Percentiles rank a stretch among this genome's conserved stretches.
These are phyloP conservation scores for Crotalus viridis DNA, from an alignment of 2,113 vertebrate species.

Conservation along the genomic window DNA sequence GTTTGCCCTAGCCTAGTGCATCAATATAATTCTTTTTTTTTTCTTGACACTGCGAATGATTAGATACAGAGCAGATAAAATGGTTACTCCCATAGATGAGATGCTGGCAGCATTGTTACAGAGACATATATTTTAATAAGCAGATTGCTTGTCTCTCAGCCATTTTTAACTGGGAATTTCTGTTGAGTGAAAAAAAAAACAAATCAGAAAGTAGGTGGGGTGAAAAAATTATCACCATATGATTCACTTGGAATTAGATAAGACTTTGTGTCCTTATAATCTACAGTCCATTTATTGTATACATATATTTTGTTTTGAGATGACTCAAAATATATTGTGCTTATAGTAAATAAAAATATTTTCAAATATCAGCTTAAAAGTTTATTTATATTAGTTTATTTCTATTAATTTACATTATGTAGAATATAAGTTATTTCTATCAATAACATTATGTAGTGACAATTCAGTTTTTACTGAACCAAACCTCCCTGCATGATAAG, in stretches of 20 bases:
- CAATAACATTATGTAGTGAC: background rate
- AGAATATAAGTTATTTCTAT: background rate
- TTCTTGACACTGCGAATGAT: background rate
- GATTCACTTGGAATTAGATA: background rate
- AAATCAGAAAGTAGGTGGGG: conserved; percentile 10
- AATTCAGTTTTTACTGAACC: background rate
- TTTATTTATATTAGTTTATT: background rate
- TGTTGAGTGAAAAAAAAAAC: background rate
- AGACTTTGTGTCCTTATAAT: conserved; percentile 4
- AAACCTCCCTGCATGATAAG: background rate
- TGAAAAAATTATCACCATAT: background rate
- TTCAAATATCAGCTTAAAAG: background rate
- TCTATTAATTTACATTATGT: background rate
- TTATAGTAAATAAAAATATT: background rate
- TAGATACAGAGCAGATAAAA: background rate
- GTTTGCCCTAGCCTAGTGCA: background rate
- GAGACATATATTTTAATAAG: conserved; percentile 61
- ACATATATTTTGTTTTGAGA: background rate
- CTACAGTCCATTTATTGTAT: background rate
- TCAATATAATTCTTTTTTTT: background rate
- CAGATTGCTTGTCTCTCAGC: conserved; percentile 43
- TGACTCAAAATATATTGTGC: background rate
- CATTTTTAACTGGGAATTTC: conserved; percentile 29
- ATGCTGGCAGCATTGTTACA: background rate
- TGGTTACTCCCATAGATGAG: conserved; percentile 1